Conservation (phyloP, 2,797 vertebrate species). For the Darevskia nairensis region DNA sequence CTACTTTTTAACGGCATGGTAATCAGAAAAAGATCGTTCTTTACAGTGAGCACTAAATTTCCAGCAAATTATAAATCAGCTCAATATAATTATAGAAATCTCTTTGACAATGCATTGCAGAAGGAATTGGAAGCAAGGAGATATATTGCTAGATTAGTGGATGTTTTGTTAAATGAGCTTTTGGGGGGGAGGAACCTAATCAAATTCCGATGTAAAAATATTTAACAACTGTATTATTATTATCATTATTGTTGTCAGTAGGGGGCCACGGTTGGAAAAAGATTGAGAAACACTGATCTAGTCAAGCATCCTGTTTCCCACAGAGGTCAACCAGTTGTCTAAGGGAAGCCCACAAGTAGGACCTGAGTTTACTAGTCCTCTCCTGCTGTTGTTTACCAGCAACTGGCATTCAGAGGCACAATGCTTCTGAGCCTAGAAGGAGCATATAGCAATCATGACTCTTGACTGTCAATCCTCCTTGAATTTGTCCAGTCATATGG, state of each 20-base stretch:
- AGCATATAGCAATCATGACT: background rate
- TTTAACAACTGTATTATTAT: background rate
- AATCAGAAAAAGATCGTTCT: constrained; percentile 35
- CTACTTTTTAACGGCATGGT: constrained; percentile 54
- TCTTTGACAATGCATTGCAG: constrained; percentile 12
- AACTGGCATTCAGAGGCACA: background rate
- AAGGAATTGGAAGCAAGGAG: constrained; percentile 48
- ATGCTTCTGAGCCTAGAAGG: background rate
- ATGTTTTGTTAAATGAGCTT: constrained; percentile 36
- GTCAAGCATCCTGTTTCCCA: background rate
- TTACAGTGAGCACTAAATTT: constrained; percentile 54
- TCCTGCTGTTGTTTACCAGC: background rate
- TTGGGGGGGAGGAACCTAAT: background rate
- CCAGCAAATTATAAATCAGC: constrained; percentile 24
- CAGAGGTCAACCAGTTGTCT: background rate
- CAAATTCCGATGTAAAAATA: background rate
- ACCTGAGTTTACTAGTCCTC: background rate
- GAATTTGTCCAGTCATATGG: background rate
- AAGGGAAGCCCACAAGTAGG: background rate
- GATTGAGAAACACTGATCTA: background rate
- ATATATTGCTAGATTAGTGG: constrained; percentile 42
- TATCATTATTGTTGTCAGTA: too few species aligned
- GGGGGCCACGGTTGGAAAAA: background rate
- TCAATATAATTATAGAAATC: constrained; percentile 23
- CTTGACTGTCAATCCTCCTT: background rate